A percentile compares a stretch with the other conserved stretches of the same genome.
These are phyloP conservation scores for Amblyopsis rosae DNA, from an alignment of 2,113 vertebrate species.

Conservation along the genomic window DNA sequence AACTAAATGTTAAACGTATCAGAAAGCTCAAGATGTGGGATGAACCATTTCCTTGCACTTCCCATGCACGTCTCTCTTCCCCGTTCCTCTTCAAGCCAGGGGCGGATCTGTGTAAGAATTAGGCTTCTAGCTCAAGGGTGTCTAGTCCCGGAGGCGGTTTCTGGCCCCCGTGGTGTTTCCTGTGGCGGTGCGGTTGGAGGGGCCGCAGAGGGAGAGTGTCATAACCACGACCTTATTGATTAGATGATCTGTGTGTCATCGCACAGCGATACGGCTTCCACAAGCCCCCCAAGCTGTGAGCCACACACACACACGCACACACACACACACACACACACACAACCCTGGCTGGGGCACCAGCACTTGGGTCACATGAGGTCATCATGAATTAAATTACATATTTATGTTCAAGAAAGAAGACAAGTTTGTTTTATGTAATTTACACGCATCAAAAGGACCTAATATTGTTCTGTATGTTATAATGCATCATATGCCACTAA, in stretches of 20 bases:
- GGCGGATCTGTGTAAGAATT: constrained; percentile 38
- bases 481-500: too few relatives aligned
- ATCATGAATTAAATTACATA: not conserved
- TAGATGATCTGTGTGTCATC: constrained; percentile 78
- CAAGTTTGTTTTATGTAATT: not conserved
- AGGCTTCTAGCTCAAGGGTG: constrained; percentile 35
- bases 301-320: constrained; percentile 41
- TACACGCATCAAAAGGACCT: not conserved
- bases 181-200: not conserved
- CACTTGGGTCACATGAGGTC: not conserved
- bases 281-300: constrained; percentile 69
- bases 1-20: too few relatives aligned
- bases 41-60: constrained; percentile 12
- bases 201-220: constrained; percentile 39
- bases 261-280: constrained; percentile 71
- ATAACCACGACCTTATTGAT: constrained; percentile 76
- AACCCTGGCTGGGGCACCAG: constrained; percentile 37
- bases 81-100: constrained; percentile 6
- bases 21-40: too few relatives aligned
- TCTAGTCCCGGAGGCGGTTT: constrained; percentile 54
- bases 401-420: not conserved
- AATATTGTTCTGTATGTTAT: too few relatives aligned
- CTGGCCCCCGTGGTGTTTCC: too few relatives aligned
- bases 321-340: constrained; percentile 29
- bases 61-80: not conserved